phyloP scores from a whole-genome alignment of 2,888 invertebrate species.

The Epicampocera succincta region DNA sequence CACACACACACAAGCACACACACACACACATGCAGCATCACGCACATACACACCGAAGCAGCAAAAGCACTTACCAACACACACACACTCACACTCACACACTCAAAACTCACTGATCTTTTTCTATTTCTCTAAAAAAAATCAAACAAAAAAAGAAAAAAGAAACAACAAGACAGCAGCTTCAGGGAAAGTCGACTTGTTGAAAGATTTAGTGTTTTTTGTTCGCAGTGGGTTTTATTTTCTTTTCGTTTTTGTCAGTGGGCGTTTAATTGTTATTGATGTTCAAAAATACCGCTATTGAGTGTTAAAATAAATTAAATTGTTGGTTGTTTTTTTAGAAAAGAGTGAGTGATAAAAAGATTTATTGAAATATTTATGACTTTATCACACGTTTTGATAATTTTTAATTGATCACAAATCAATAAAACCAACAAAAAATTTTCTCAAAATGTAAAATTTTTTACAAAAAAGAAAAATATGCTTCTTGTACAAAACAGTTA shows the following conservation, averaged over 20 bases:
- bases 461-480: no score
- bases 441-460: no score
- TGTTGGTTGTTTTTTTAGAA: conserved; percentile 28
- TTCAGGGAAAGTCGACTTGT: conserved; percentile 10
- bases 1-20: background rate
- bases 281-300: conserved; percentile 18
- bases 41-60: no score
- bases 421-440: no score
- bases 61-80: no score
- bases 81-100: no score
- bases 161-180: no score
- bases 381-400: background rate
- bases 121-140: background rate
- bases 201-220: conserved; percentile 37
- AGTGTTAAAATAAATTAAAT: conserved; percentile 23
- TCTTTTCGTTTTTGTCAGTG: conserved; percentile 25
- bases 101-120: background rate
- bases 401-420: no score
- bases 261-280: conserved; percentile 32
- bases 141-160: no score
- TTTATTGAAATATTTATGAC: conserved; percentile 37
- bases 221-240: conserved; percentile 20
- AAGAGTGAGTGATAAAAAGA: conserved; percentile 1
- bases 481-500: no score
- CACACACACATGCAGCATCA: no score